phyloP scores from a whole-genome alignment of 2,113 vertebrate species.

The Sula dactylatra region DNA sequence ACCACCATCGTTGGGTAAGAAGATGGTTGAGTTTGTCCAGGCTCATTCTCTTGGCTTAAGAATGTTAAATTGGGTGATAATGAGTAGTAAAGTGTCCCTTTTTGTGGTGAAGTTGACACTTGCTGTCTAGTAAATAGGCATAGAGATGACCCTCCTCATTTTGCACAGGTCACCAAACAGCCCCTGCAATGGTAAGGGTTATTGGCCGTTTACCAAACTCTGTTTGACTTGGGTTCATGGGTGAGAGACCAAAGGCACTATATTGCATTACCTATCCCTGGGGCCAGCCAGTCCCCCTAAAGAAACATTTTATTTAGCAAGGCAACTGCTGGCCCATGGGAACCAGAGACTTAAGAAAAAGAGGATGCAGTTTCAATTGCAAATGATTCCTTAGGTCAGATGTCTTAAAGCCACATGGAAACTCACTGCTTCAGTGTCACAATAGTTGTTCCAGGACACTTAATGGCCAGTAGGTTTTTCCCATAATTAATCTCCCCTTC shows the following conservation, averaged over 20 bases:
- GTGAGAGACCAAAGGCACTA: constrained; percentile 46
- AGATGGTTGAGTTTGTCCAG: neutral
- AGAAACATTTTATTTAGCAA: constrained; percentile 24
- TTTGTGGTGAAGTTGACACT: constrained; percentile 49
- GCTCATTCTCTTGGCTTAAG: constrained; percentile 19
- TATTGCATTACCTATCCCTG: constrained; percentile 17
- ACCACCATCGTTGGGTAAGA: neutral
- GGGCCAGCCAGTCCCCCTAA: constrained; percentile 1
- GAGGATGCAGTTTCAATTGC: neutral
- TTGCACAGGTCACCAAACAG: constrained; percentile 47
- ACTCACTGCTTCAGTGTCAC: neutral
- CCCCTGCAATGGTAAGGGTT: constrained; percentile 27
- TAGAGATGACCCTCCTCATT: constrained; percentile 50
- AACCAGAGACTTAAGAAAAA: neutral
- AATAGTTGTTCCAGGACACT: neutral
- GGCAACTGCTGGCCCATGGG: neutral
- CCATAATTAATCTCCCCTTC: neutral
- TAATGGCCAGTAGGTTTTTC: neutral
- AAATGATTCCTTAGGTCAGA: constrained; percentile 17
- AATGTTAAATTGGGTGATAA: constrained; percentile 52
- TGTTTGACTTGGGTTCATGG: constrained; percentile 59
- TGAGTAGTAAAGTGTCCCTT: constrained; percentile 1
- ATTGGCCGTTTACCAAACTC: constrained; percentile 53
- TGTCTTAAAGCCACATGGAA: constrained; percentile 6
- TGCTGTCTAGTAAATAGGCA: constrained; percentile 49